Base-by-base conservation (phyloP, 2,113 vertebrate genomes). In the Rhegmatorhina hoffmannsi region DNA sequence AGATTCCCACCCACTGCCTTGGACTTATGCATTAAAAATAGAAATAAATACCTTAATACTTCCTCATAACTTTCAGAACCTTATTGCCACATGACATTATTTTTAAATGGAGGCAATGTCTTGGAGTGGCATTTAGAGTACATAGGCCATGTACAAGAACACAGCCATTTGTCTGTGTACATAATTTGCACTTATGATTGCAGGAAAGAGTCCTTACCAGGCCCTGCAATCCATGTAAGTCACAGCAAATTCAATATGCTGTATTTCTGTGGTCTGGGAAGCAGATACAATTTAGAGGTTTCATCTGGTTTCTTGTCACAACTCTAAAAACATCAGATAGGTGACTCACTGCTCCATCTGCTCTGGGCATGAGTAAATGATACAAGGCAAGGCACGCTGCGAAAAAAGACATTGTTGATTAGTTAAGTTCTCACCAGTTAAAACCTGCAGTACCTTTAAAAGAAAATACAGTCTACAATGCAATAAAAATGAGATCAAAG, bases 281-380 rank as follows among this genome's bases (percentile, higher is more conserved):
- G 80, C 87, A 96, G 81, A 83, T 58, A 66, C 29, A 62, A n/a
- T 72, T 59, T 9, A 91, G 62, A 95, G 55, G 55, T 68, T 87
- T 94, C 72, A 90, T 77, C 68, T 60, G 53, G 53, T 90, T 78
- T 80, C 73, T 49, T 44, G 76, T 79, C 70, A 84, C 64, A 75
- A 58, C 38, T 87, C 69, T 94, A 88, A 66, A 46, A 94, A 64
- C 1, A 7, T 33, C 53, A 89, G 92, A 76, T 14, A 16, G 63
- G 82, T 91, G 90, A 90, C 76, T 95, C 95, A 90, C 31, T 43
- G 78, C 50, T 92, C 87, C 72, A 53, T 90, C 82, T 8, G 3
- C 47, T 92, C 60, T 60, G 58, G 29, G 34, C 74, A n/a, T 13
- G 38, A 43, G 60, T 44, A 70, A 7, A 49, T 63, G 56, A n/a